Evolutionary conservation across 2,888 invertebrate species (phyloP), one percentile per base, ranked within the genome.

Genomic region (Rapana venosa): DNA sequence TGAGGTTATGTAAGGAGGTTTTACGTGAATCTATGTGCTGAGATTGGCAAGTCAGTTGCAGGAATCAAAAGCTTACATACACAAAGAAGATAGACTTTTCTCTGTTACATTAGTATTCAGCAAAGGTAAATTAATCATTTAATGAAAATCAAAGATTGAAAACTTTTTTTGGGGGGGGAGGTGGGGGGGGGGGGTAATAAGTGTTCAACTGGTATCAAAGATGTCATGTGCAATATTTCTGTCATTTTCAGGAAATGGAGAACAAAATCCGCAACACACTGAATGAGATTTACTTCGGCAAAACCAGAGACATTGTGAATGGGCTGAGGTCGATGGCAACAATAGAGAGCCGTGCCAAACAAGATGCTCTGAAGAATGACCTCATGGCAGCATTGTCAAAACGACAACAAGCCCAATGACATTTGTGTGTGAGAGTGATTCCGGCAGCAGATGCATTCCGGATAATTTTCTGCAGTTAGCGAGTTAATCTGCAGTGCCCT

Each of bases 271-370:
- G 99, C 94, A 98, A 98, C 96, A 99, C 99, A 11, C 97, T 99
- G 94, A 99, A 99, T 96, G 99, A 99, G 96, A 99, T 99, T 94
- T 99, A 99, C 96, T 99, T 99, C 97, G 99, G 99, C 96, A 99
- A 99, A 97, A 99, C 99, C 88, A 98, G 98, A 96, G 99, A 99
- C 96, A 99, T 99, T 95, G 99, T 99, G 91, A 99, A 99, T 96
- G 98, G 99, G 22, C 97, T 99, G 93, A 97, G 98, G 88, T 97
- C 97, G 84, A 97, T 98, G 93, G 98, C 98, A 95, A 97, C 98
- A 17, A 96, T 99, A 90, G 98, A 98, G 87, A 98, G 98, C 96
- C 92, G 91, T 79, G 92, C 92, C 90, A 92, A 94, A 87, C 92
- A 92, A 85, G 91, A 89, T 26, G 92, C 92, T 58, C 90, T 93